A percentile compares a stretch with the other conserved stretches of the same genome.
phyloP scores from a whole-genome alignment of 2,113 vertebrate species.

The Salminus brasiliensis region DNA sequence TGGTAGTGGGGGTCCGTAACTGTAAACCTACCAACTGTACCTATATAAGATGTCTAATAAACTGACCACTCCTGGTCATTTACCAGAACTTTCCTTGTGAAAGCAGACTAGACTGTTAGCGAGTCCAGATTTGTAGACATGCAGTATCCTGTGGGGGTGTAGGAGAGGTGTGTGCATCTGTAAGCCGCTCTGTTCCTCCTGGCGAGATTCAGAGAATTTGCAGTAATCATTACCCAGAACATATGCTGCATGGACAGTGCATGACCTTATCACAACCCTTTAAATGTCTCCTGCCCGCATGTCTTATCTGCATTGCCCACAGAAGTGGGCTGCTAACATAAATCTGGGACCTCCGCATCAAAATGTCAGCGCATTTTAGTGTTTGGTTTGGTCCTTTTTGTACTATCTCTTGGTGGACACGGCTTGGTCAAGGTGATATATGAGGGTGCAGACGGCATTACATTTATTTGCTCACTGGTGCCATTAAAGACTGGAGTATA shows the following conservation, averaged over 20 bases:
- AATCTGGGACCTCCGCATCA: conserved; percentile 25
- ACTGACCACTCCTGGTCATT: too few species aligned
- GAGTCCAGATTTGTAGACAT: not conserved
- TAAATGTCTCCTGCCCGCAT: conserved; percentile 29
- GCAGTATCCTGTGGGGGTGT: not conserved
- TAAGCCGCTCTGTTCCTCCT: conserved; percentile 14
- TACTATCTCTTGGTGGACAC: not conserved
- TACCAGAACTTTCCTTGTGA: not conserved
- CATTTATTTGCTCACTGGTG: too few species aligned
- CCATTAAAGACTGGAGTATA: too few species aligned
- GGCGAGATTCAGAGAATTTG: conserved; percentile 12
- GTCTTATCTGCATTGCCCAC: conserved; percentile 44
- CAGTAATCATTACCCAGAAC: conserved; percentile 38
- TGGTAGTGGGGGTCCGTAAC: too few species aligned
- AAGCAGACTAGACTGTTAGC: not conserved
- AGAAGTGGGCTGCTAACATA: conserved; percentile 25
- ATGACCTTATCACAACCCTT: conserved; percentile 33
- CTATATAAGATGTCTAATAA: too few species aligned
- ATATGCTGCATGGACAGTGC: conserved; percentile 37
- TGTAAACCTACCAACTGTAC: too few species aligned
- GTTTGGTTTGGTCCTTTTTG: conserved; percentile 15
- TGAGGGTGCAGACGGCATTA: too few species aligned
- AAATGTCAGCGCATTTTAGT: conserved; percentile 28
- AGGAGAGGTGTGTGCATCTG: not conserved
- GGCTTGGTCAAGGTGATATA: not conserved